Base-by-base conservation (phyloP, 1,140 invertebrate genomes). In the Melipona quadrifasciata region DNA sequence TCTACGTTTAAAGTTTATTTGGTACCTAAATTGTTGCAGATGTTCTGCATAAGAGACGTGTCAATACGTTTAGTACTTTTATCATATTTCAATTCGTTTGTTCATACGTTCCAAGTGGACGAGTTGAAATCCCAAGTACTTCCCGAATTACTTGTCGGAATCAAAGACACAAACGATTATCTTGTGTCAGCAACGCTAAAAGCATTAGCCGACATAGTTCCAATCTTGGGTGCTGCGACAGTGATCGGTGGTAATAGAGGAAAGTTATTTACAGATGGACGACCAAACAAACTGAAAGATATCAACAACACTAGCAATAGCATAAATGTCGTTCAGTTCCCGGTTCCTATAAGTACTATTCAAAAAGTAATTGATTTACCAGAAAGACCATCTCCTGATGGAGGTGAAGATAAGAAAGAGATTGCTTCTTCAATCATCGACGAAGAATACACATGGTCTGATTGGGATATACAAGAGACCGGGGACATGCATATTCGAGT, bases 221-320 rank as follows among this genome's bases (percentile, higher is more conserved):
- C 97, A 5, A 96, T 98, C 82, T 93, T 99, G 34, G 98, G 98
- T 61, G 96, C 97, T 27, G 96, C 96, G 1, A 95, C 96, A 31
- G 97, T 98, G 0, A 97, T 98, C 70, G 97, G 98, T 21, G 97
- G 97, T 1, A 97, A 97, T 89, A 95, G 98, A 79, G 96, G 96
- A 0, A 97, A 97, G 93, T 94, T 98, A 65, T 98, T 99, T 90
- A 97, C 97, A 10, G 97, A 98, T 93, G 98, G 97, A 19, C 95
- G 97, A 86, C 98, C 98, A 4, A 95, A 95, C 84, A 94, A 93
- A 86, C 77, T 90, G 27, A 91, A 76, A n/a, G 72, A 47, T n/a
- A 77, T 58, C 0, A 67, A 27, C 1, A 76, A 82, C 53, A 67
- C 64, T 21, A 39, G 75, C 19, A 64, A 64, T 0, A 55, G 5